phyloP scores from a whole-genome alignment of 2,797 vertebrate species.

The Peromyscus nudipes region DNA sequence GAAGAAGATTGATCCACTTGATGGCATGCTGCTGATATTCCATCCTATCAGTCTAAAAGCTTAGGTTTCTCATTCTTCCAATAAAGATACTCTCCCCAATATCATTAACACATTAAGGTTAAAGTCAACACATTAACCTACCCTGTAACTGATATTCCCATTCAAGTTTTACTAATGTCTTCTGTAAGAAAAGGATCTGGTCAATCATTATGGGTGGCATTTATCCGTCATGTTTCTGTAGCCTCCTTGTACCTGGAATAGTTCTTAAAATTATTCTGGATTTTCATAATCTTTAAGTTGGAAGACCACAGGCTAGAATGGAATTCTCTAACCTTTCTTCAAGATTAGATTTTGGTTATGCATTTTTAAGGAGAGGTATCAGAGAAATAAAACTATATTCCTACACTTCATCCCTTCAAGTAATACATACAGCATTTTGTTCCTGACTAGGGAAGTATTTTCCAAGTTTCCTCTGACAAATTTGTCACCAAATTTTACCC shows the following conservation, averaged over 20 bases:
- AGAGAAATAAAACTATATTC: background rate
- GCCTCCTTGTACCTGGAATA: constrained; percentile 2
- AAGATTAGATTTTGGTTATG: constrained; percentile 11
- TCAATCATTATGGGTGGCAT: background rate
- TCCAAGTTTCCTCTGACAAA: background rate
- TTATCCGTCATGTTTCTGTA: background rate
- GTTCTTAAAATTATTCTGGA: background rate
- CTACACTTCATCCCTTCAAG: background rate
- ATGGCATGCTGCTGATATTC: background rate
- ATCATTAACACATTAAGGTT: background rate
- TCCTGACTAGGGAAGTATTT: background rate
- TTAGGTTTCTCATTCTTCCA: background rate
- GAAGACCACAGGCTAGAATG: background rate
- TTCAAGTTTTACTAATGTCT: background rate
- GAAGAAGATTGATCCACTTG: background rate
- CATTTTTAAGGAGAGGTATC: background rate
- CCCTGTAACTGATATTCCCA: background rate
- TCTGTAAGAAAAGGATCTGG: background rate
- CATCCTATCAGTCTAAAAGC: background rate
- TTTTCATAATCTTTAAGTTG: constrained; percentile 15
- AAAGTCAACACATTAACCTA: constrained; percentile 20
- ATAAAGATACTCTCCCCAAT: constrained; percentile 1
- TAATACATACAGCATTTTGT: background rate
- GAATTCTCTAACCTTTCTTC: constrained; percentile 33
- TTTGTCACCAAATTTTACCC: background rate